These are phyloP conservation scores for Loxodonta africana DNA, from an alignment of 2,113 vertebrate species.

Conservation along the genomic window DNA sequence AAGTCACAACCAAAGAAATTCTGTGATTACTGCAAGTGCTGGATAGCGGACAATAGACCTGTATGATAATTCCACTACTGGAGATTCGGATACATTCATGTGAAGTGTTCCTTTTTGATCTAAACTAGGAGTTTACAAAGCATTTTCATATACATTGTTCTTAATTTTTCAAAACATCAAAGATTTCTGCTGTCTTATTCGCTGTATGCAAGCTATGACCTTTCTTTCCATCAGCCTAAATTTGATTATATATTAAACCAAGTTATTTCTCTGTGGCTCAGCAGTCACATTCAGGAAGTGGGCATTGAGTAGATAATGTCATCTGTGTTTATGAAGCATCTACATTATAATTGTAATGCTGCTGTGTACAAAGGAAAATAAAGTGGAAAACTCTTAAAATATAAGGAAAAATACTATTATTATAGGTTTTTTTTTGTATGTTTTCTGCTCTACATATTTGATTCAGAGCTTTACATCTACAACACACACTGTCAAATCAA, in stretches of 20 bases:
- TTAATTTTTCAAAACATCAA: slow-evolving; percentile 32
- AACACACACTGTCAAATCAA: not conserved
- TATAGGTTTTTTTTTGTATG: not conserved
- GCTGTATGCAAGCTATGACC: not conserved
- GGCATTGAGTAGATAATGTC: not conserved
- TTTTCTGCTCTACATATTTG: slow-evolving; percentile 12
- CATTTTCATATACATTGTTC: not conserved
- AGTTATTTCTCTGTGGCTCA: not conserved
- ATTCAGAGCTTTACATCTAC: slow-evolving; percentile 23
- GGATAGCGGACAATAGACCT: slow-evolving; percentile 99
- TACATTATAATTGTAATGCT: slow-evolving; percentile 3
- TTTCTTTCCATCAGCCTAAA: slow-evolving; percentile 42
- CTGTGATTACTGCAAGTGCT: slow-evolving; percentile 99
- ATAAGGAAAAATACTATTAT: not conserved
- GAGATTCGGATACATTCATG: slow-evolving; percentile 64
- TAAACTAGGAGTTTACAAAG: slow-evolving; percentile 38
- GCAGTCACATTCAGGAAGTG: slow-evolving; percentile 44
- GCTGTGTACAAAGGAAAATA: not conserved
- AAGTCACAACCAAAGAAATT: slow-evolving; percentile 99
- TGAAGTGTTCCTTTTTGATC: slow-evolving; percentile 12
- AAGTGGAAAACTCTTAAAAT: not conserved
- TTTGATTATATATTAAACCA: slow-evolving; percentile 31
- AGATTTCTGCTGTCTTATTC: slow-evolving; percentile 26
- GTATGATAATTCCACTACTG: slow-evolving; percentile 89
- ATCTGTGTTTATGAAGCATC: not conserved